Conservation (phyloP, 2,888 invertebrate species). For the Cybosia mesomella region DNA sequence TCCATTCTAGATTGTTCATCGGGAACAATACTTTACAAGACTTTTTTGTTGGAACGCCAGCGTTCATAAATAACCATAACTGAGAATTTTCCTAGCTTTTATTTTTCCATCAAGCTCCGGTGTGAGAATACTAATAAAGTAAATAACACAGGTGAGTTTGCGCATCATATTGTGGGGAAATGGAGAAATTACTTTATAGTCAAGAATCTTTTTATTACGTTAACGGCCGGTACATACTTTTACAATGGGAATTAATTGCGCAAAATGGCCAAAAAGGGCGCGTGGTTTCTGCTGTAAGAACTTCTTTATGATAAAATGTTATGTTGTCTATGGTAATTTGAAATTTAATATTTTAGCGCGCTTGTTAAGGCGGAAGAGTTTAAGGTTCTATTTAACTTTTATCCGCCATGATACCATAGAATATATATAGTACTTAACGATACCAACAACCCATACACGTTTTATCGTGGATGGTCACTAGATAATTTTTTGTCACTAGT, state of each 20-base stretch:
- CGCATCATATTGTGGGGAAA: constrained; percentile 7
- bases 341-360: background rate
- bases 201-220: background rate
- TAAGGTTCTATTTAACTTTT: no score
- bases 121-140: constrained; percentile 19
- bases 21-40: constrained; percentile 29
- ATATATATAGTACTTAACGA: no score
- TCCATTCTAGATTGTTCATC: constrained; percentile 13
- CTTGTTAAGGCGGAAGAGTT: background rate
- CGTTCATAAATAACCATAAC: constrained; percentile 42
- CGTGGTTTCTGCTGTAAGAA: background rate
- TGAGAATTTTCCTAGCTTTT: constrained; percentile 24
- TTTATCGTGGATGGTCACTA: no score
- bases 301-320: background rate
- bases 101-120: constrained; percentile 19
- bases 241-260: constrained; percentile 1
- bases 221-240: background rate
- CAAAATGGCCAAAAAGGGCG: background rate
- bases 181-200: constrained; percentile 20
- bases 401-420: background rate
- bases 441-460: no score
- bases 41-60: constrained; percentile 36
- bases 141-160: background rate
- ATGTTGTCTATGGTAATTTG: background rate
- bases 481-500: no score